Percentiles rank a stretch among this genome's conserved stretches.
Conservation (phyloP, 1,140 invertebrate genomes). For the Trachymyrmex septentrionalis region DNA sequence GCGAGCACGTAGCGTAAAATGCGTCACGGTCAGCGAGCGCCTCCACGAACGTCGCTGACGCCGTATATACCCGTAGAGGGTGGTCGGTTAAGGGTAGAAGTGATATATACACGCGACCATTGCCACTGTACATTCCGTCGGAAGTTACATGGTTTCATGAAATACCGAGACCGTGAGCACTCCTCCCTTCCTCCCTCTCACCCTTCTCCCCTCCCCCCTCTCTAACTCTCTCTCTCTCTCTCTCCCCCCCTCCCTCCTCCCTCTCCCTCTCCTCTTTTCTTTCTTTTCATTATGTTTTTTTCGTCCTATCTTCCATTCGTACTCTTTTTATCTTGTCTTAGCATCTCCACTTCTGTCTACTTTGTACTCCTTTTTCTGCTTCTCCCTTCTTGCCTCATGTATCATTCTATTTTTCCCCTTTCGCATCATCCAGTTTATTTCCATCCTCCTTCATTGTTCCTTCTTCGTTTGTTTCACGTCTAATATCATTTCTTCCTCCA, state of each 20-base stretch:
- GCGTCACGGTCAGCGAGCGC: slow-evolving; percentile 76
- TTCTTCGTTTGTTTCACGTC: not conserved
- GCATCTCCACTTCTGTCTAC: not conserved
- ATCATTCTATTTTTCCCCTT: slow-evolving; percentile 29
- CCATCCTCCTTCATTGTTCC: slow-evolving; percentile 6
- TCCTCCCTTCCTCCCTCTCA: not conserved
- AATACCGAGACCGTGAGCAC: slow-evolving; percentile 74
- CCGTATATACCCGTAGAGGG: slow-evolving; percentile 50
- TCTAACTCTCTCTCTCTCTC: not conserved
- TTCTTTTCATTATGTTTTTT: slow-evolving; percentile 3
- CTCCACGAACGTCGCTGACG: slow-evolving; percentile 52
- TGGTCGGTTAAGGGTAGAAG: slow-evolving; percentile 70
- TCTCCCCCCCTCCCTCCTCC: not conserved
- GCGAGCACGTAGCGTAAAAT: slow-evolving; percentile 76
- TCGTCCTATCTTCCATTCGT: slow-evolving; percentile 13
- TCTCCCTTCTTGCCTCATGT: not conserved
- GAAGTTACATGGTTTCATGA: slow-evolving; percentile 68
- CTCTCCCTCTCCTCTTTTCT: not conserved
- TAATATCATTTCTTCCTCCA: slow-evolving; percentile 28
- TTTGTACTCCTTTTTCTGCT: not conserved
- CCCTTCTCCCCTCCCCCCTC: not conserved
- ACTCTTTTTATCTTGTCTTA: slow-evolving; percentile 34
- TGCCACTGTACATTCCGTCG: slow-evolving; percentile 76
- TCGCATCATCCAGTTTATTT: slow-evolving; percentile 49
- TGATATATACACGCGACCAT: slow-evolving; percentile 78